Conservation (phyloP, 2,888 invertebrate genomes). For the Clepsis dumicolana region DNA sequence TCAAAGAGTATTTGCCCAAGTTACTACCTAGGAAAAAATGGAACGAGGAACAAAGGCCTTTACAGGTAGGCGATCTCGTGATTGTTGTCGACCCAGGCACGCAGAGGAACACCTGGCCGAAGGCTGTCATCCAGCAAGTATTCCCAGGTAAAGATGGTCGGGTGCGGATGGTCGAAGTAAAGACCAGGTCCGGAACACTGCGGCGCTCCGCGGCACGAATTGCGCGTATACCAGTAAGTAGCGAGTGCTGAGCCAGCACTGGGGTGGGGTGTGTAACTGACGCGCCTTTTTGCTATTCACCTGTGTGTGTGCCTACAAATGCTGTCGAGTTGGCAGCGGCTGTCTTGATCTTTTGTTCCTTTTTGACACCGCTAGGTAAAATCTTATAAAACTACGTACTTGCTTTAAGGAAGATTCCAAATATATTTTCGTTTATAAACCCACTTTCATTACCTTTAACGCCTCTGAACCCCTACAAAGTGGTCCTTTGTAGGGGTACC, state of each 20-base stretch:
- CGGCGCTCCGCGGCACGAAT: not conserved
- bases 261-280: slow-evolving; percentile 3
- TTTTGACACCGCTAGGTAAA: no score
- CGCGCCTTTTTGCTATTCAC: no score
- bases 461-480: no score
- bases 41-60: not conserved
- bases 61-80: not conserved
- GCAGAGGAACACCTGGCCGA: not conserved
- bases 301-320: no score
- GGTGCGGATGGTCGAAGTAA: not conserved
- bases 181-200: not conserved
- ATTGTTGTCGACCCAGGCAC: not conserved
- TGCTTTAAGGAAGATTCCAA: no score
- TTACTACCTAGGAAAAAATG: slow-evolving; percentile 9
- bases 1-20: not conserved
- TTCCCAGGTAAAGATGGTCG: not conserved
- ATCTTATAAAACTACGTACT: no score
- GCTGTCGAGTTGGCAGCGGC: no score
- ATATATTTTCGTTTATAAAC: no score
- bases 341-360: no score
- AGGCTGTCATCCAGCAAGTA: not conserved
- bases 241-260: slow-evolving; percentile 10
- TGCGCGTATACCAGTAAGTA: not conserved
- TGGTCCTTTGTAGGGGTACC: no score
- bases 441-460: no score